phyloP scores from a whole-genome alignment of 2,113 vertebrate genomes.

The Numida meleagris region DNA sequence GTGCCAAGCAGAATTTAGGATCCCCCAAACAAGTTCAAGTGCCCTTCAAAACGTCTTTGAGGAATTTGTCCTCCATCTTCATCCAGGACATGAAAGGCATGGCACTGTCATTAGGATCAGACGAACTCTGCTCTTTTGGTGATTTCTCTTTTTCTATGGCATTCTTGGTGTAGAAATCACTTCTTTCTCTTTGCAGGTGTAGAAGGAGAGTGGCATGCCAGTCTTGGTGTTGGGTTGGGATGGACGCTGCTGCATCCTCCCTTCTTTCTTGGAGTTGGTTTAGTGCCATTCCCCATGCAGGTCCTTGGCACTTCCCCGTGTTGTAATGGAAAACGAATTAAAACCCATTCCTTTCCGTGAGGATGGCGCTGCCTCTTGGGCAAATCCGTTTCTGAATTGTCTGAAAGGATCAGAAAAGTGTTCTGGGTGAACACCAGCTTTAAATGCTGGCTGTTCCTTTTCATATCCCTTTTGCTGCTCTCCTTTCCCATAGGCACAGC shows the following conservation, averaged over 20 bases:
- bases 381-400: not conserved
- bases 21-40: fast-evolving
- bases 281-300: no score
- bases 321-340: not conserved
- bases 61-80: not conserved
- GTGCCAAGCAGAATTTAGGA: fast-evolving
- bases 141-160: not conserved
- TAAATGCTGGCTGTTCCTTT: not conserved
- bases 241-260: no score
- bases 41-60: fast-evolving
- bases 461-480: not conserved
- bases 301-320: no score
- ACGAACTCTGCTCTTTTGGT: not conserved
- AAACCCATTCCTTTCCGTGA: fast-evolving
- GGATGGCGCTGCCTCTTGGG: not conserved
- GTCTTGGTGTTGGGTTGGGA: no score
- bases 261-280: no score
- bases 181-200: fast-evolving
- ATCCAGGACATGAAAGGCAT: fast-evolving
- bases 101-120: not conserved
- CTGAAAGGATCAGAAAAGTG: not conserved
- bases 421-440: not conserved
- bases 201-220: not conserved
- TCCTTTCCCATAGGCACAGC: no score
- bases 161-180: no score